Conservation (phyloP, 2,888 invertebrate genomes). For the Himalopsyche japonica region DNA sequence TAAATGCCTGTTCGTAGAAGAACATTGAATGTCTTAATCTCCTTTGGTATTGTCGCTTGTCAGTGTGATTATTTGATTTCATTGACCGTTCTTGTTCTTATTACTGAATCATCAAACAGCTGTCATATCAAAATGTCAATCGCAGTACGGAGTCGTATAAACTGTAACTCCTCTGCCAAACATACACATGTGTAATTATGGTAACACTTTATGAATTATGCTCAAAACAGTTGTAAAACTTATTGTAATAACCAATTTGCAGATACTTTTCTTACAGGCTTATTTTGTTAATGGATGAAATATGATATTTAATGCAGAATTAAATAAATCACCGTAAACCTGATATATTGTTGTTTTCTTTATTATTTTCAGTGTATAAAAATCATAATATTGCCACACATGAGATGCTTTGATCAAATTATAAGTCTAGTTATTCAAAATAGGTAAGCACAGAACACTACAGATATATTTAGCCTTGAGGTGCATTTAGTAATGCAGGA, state of each 20-base stretch:
- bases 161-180: constrained; percentile 2
- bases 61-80: constrained; percentile 15
- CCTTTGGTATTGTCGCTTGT: constrained; percentile 19
- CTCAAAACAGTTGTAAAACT: constrained; percentile 22
- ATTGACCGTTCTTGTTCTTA: constrained; percentile 6
- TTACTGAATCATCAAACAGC: constrained; percentile 11
- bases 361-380: neutral
- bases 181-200: constrained; percentile 9
- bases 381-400: too few relatives aligned
- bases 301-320: constrained; percentile 31
- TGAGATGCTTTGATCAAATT: too few relatives aligned
- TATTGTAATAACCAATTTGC: constrained; percentile 30
- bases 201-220: constrained; percentile 14
- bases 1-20: neutral
- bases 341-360: constrained; percentile 28
- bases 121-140: constrained; percentile 15
- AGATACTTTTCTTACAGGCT: constrained; percentile 35
- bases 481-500: too few relatives aligned
- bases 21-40: neutral
- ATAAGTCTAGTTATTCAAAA: too few relatives aligned
- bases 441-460: too few relatives aligned
- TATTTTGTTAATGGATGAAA: constrained; percentile 38
- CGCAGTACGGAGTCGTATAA: neutral
- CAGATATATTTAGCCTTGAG: too few relatives aligned
- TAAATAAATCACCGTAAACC: constrained; percentile 37